Base-by-base conservation (phyloP, 1,140 invertebrate species). In the Leptinotarsa texana region DNA sequence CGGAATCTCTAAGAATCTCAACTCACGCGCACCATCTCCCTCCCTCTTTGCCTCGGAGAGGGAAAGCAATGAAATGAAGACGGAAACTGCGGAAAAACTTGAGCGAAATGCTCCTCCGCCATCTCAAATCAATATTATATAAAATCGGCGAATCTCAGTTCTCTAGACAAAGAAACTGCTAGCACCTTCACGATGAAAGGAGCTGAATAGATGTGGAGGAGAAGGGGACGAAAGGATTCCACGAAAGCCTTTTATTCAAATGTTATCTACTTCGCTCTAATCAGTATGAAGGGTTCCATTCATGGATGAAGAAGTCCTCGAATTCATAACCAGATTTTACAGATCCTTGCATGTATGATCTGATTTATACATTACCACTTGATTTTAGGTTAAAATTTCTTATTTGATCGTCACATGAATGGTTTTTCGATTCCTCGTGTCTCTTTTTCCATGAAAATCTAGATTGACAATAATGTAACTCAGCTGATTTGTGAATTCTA, bases 71-170 rank as follows among this genome's bases (percentile, higher is more conserved):
- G 15, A 21, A 65, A 65, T 33, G 21, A 49, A 42, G 18, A 57
- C 70, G 61, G 27, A 18, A 24, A 68, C 15, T n/a, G 67, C 68
- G 57, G 67, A 73, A 78, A 73, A 73, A 73, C 27, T 33, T 13
- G 21, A 21, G 74, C 22, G 63, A 73, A 65, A 73, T 18, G n/a
- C 71, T 65, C 76, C 68, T 63, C 76, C 76, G 80, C 81, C 82
- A 83, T 83, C 82, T 83, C 82, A 83, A 83, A 83, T 83, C 82
- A 83, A 83, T 83, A 83, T 82, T 74, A 83, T 83, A 83, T 83
- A 83, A 83, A 83, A 83, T 83, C 80, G 80, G 80, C 76, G 82
- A 82, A 82, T 82, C 80, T 83, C 82, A 75, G 80, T 80, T 77
- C 69, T 69, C 69, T 73, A 82, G 82, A 83, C 82, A 82, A 83